Conservation (phyloP, 1,140 invertebrate species). For the Zaprionus davidi region DNA sequence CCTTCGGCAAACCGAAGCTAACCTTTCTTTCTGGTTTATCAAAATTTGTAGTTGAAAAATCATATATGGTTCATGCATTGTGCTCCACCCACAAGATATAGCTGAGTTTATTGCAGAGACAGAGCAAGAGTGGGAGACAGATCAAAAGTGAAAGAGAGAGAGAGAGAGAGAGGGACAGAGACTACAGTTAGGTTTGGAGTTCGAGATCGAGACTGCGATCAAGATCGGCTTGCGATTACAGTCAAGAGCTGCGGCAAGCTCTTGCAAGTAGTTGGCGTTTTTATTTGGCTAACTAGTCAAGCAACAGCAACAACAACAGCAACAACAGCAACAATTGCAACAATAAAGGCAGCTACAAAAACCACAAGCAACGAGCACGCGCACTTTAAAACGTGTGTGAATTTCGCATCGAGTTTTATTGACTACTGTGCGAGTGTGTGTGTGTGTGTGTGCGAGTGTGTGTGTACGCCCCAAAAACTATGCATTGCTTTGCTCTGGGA, state of each 20-base stretch:
- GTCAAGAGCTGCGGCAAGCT: conserved; percentile 36
- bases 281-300: conserved; percentile 42
- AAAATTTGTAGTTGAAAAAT: neutral
- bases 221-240: conserved; percentile 41
- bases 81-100: neutral
- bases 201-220: conserved; percentile 32
- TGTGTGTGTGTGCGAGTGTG: neutral
- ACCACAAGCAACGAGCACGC: conserved; percentile 41
- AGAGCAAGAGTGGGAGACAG: neutral
- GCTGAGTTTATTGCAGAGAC: neutral
- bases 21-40: neutral
- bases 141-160: neutral
- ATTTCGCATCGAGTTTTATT: conserved; percentile 59
- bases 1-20: too few relatives aligned
- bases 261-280: conserved; percentile 37
- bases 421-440: conserved; percentile 35
- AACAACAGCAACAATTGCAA: conserved; percentile 2
- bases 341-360: conserved; percentile 9
- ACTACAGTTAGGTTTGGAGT: conserved; percentile 11
- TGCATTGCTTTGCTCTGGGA: conserved; percentile 51
- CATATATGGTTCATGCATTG: neutral
- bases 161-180: neutral
- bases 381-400: conserved; percentile 69
- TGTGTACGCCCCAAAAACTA: conserved; percentile 60
- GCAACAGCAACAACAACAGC: neutral